Evolutionary conservation across 1,140 invertebrate genomes (phyloP), one percentile per base, ranked within the genome.

Genomic region (Drosophila littoralis): DNA sequence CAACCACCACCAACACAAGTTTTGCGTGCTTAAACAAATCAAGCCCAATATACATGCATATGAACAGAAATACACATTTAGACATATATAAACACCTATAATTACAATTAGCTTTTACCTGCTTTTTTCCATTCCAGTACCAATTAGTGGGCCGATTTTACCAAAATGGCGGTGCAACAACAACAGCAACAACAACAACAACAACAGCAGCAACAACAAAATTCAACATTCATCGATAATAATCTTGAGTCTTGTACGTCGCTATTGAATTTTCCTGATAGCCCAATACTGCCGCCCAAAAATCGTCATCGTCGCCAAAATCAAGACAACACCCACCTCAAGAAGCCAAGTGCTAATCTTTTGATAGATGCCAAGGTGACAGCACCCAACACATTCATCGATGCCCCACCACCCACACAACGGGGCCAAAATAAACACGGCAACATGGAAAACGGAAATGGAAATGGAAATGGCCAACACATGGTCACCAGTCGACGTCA

Each of bases 211-310:
- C 86, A 73, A 35, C 80, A 76, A 52, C 81, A 92, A 58, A 92
- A 92, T 68, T 92, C 91, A 51, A 92, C 91, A 72, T 81, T 92
- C 61, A 92, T 91, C 73, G 78, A 92, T 71, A 79, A 90, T 72
- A 86, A 83, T 86, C 74, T 89, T 73, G 83, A 85, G 72, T 84
- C 75, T 54, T 86, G 84, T 84, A 81, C 90, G 64, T 83, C 83
- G 66, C 78, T 91, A 67, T 75, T 91, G 66, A 83, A 91, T 68
- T 74, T 91, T 48, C 89, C 90, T 36, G 90, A 89, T 64, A 92
- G 91, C 60, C 90, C 91, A 51, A 92, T 92, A 74, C 64, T 91
- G 35, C 81, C 86, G 22, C 70, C 79, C 10, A 90, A 85, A 68
- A 50, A 70, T 66, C 50, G 69, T 66, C 65, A 73, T 66, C 36